Percentiles rank a stretch among this genome's conserved stretches.
Conservation (phyloP, 2,888 invertebrate genomes). For the Mactromeris polynyma region DNA sequence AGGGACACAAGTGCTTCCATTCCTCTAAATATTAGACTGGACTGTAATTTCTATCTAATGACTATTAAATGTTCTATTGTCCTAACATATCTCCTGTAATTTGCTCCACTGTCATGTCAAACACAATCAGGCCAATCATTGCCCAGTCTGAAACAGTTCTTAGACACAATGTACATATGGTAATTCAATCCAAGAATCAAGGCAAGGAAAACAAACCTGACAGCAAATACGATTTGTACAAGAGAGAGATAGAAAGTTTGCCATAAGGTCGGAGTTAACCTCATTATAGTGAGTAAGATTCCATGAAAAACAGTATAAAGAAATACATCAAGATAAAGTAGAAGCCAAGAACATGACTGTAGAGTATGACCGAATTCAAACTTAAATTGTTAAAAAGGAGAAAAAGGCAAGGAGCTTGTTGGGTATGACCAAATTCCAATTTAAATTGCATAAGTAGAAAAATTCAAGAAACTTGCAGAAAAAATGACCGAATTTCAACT, state of each 20-base stretch:
- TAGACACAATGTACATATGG: background rate
- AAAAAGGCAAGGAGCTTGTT: background rate
- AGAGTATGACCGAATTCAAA: background rate
- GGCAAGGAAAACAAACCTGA: background rate
- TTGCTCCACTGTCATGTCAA: background rate
- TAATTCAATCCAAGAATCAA: background rate
- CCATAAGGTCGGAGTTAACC: background rate
- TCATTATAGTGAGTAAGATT: background rate
- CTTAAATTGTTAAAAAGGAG: background rate
- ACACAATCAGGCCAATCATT: background rate
- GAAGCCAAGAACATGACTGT: background rate
- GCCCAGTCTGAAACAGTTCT: background rate
- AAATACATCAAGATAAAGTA: background rate
- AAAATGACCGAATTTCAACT: no score
- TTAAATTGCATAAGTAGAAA: no score
- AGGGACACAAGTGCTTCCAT: no score
- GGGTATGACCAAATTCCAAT: no score
- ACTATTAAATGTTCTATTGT: background rate
- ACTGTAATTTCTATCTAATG: background rate
- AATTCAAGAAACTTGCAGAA: no score
- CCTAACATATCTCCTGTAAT: background rate
- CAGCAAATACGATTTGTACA: background rate
- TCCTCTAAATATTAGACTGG: no score
- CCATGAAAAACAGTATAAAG: background rate
- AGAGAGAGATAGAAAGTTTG: background rate